Percentiles rank a stretch among this genome's conserved stretches.
Conservation (phyloP, 2,888 invertebrate species). For the Peribatodes rhomboidaria region DNA sequence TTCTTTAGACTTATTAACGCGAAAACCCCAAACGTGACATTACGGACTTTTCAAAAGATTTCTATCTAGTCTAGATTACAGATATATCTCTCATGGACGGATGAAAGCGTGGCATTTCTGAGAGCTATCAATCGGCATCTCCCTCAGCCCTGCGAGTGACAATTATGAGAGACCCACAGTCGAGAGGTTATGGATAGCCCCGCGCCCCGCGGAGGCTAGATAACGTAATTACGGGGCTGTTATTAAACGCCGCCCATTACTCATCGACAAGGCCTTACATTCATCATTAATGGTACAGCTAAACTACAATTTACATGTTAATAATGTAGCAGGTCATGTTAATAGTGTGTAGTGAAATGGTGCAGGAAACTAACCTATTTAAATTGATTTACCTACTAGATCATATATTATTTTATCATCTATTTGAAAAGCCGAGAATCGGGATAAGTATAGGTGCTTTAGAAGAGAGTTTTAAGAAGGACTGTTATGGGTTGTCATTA, state of each 20-base stretch:
- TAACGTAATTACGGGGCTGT: conserved; percentile 80
- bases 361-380: background rate
- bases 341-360: no score
- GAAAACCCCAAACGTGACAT: background rate
- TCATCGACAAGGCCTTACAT: conserved; percentile 73
- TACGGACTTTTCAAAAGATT: background rate
- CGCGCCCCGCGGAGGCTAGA: conserved; percentile 72
- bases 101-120: conserved; percentile 5
- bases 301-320: background rate
- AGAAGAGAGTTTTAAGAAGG: no score
- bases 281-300: conserved; percentile 53
- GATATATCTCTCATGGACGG: background rate
- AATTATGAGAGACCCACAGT: conserved; percentile 71
- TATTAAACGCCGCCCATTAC: conserved; percentile 81
- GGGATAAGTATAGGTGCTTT: no score
- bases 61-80: background rate
- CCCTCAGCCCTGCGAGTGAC: conserved; percentile 67
- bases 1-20: background rate
- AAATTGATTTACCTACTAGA: background rate
- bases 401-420: no score
- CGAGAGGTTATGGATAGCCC: conserved; percentile 73
- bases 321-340: background rate
- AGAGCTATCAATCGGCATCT: conserved; percentile 49
- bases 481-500: no score
- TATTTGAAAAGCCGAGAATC: no score